Evolutionary conservation across 2,888 invertebrate species (phyloP).

Genomic region (Harpalus rubripes): DNA sequence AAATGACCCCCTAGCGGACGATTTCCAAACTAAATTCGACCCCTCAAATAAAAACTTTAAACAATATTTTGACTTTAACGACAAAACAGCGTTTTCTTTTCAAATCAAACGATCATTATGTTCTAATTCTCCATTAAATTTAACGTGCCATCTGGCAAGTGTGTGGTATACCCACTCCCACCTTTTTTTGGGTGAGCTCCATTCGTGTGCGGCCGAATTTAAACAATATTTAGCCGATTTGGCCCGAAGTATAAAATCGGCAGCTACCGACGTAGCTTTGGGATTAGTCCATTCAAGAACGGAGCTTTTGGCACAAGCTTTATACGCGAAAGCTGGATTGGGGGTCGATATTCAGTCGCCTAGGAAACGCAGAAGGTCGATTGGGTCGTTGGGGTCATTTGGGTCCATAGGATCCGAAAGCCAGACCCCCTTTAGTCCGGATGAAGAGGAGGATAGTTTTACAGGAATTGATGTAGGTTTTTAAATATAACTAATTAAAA

Average conservation of each 20-base stretch:
- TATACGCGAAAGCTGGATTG: constrained; percentile 79
- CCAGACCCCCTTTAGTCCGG: constrained; percentile 76
- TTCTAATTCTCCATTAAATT: neutral
- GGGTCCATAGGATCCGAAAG: constrained; percentile 73
- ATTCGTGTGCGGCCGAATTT: constrained; percentile 93
- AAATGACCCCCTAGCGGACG: constrained; percentile 83
- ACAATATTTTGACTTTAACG: neutral
- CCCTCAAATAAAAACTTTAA: constrained; percentile 35
- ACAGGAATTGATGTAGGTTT: constrained; percentile 10
- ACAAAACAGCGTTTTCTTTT: constrained; percentile 79
- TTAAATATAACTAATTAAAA: too few relatives aligned
- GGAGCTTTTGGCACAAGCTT: constrained; percentile 80
- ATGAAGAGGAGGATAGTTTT: constrained; percentile 8
- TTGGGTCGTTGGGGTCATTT: neutral
- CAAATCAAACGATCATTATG: constrained; percentile 74
- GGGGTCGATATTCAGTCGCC: constrained; percentile 76
- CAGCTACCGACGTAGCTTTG: constrained; percentile 96
- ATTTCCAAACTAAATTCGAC: constrained; percentile 69
- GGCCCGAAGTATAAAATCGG: constrained; percentile 91
- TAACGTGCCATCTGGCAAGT: constrained; percentile 82
- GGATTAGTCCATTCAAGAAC: constrained; percentile 89
- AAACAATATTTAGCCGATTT: constrained; percentile 92
- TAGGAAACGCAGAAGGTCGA: constrained; percentile 75
- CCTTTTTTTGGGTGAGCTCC: constrained; percentile 89
- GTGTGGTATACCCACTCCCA: constrained; percentile 97